Percentiles rank a stretch among this genome's conserved stretches.
Conservation (phyloP, 2,797 vertebrate genomes). For the Pseudochirops corinnae region DNA sequence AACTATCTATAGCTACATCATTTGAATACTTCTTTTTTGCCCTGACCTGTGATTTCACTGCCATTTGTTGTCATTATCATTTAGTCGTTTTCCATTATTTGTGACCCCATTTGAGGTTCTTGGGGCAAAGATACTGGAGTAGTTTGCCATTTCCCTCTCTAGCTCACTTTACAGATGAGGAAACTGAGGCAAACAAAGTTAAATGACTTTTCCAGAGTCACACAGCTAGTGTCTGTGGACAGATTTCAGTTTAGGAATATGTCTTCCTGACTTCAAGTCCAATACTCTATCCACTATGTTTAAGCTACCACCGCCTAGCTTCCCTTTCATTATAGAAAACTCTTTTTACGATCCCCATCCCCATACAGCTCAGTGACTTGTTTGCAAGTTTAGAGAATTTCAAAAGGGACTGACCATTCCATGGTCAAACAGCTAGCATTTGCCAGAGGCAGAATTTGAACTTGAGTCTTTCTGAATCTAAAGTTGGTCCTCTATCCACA, state of each 20-base stretch:
- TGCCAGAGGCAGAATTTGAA: not conserved
- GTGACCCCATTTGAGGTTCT: not conserved
- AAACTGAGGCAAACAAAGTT: not conserved
- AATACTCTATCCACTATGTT: not conserved
- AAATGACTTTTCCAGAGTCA: not conserved
- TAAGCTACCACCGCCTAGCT: not conserved
- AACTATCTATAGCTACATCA: not conserved
- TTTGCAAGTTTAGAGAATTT: not conserved
- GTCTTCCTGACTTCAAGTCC: not conserved
- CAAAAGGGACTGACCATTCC: not conserved
- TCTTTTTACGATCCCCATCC: not conserved
- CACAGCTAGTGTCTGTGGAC: not conserved
- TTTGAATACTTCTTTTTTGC: too few relatives aligned
- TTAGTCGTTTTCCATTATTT: not conserved
- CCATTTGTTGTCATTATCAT: too few relatives aligned
- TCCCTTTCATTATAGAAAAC: not conserved
- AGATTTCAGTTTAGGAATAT: not conserved
- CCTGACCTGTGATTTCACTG: not conserved
- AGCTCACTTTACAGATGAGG: not conserved
- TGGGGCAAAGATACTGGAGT: not conserved
- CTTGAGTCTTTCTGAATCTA: not conserved
- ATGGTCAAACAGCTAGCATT: not conserved
- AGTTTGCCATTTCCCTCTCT: not conserved
- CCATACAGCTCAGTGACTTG: not conserved
- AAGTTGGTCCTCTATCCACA: not conserved